phyloP scores from a whole-genome alignment of 2,888 invertebrate genomes.

The Carterocephalus palaemon region DNA sequence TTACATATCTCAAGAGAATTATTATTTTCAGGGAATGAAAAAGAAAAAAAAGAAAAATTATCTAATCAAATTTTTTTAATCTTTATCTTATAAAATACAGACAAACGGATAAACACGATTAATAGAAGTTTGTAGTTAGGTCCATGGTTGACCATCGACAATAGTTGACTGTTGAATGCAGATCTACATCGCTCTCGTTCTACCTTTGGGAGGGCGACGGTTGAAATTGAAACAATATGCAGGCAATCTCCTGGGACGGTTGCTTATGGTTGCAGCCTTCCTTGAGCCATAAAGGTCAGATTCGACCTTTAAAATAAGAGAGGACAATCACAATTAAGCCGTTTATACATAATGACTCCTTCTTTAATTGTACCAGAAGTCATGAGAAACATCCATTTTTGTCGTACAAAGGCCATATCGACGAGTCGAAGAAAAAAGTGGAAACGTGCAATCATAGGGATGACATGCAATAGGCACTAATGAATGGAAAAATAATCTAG shows the following conservation, averaged over 20 bases:
- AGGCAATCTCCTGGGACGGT: constrained; percentile 9
- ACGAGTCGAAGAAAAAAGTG: constrained; percentile 12
- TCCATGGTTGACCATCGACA: too few species aligned
- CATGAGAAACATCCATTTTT: constrained; percentile 6
- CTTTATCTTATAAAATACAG: too few species aligned
- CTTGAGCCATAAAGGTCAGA: constrained; percentile 14
- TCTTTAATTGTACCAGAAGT: constrained; percentile 12
- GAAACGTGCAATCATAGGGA: constrained; percentile 10
- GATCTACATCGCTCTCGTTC: too few species aligned
- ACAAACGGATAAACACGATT: too few species aligned
- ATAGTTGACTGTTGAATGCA: too few species aligned
- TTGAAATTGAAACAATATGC: constrained; percentile 10
- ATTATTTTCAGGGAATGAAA: too few species aligned
- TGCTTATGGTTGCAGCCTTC: constrained; percentile 21
- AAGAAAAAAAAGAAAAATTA: too few species aligned
- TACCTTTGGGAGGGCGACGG: too few species aligned
- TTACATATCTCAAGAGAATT: too few species aligned
- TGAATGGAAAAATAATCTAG: constrained; percentile 46
- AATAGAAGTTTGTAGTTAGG: too few species aligned
- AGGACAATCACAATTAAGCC: constrained; percentile 3
- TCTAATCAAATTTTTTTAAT: too few species aligned
- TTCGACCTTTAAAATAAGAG: constrained; percentile 7
- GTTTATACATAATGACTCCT: constrained; percentile 14
- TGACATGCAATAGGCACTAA: constrained; percentile 30
- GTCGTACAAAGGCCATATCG: constrained; percentile 16